Conservation (phyloP, 1,140 invertebrate genomes). For the Sarcophaga peregrina region DNA sequence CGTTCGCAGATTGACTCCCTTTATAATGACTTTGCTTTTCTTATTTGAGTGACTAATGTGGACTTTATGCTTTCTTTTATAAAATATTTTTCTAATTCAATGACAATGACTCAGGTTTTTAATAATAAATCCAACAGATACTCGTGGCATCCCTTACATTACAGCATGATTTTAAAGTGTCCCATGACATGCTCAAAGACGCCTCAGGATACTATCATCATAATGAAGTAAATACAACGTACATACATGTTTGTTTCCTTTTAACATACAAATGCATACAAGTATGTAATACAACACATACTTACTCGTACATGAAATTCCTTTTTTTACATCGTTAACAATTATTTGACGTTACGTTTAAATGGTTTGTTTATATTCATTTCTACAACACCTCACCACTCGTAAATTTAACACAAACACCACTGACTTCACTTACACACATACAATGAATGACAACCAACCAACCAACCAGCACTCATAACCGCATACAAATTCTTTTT, state of each 20-base stretch:
- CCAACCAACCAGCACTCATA: background rate
- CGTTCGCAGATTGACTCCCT: too few relatives aligned
- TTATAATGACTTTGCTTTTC: too few relatives aligned
- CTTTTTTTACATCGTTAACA: background rate
- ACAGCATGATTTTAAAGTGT: too few relatives aligned
- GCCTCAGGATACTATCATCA: too few relatives aligned
- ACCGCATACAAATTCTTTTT: background rate
- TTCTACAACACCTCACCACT: background rate
- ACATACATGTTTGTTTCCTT: background rate
- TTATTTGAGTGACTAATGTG: too few relatives aligned
- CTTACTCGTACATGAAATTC: background rate
- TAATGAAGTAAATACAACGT: background rate
- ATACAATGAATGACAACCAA: background rate
- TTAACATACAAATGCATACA: background rate
- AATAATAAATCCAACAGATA: too few relatives aligned
- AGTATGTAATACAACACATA: background rate
- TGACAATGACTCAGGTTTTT: too few relatives aligned
- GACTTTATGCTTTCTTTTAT: too few relatives aligned
- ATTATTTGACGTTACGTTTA: slow-evolving; percentile 8
- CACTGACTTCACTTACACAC: background rate
- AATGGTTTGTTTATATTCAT: slow-evolving; percentile 9
- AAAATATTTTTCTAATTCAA: too few relatives aligned
- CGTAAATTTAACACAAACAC: background rate
- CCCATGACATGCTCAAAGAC: too few relatives aligned
- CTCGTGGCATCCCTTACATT: too few relatives aligned